A percentile compares a stretch with the other conserved stretches of the same genome.
Conservation (phyloP, 2,113 vertebrate genomes). For the Tautogolabrus adspersus region DNA sequence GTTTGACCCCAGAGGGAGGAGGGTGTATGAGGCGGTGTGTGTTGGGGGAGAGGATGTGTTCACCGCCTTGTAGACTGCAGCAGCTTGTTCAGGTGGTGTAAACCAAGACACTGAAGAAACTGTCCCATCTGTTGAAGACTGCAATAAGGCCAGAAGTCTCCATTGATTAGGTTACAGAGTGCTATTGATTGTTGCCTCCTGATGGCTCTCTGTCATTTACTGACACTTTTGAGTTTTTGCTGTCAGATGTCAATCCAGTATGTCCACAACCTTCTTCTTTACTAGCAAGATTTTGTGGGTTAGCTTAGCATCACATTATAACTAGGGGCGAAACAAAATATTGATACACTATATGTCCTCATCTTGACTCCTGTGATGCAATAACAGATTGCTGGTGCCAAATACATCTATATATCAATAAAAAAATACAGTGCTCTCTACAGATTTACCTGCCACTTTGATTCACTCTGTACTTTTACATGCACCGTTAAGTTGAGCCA, state of each 20-base stretch:
- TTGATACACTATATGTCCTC: too few relatives aligned
- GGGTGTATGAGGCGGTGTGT: conserved; percentile 74
- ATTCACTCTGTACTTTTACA: too few relatives aligned
- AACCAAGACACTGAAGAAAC: conserved; percentile 67
- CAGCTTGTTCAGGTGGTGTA: conserved; percentile 72
- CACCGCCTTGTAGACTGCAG: conserved; percentile 64
- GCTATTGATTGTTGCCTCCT: conserved; percentile 53
- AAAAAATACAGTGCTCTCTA: too few relatives aligned
- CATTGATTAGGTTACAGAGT: conserved; percentile 57
- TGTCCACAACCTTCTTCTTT: too few relatives aligned
- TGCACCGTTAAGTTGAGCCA: too few relatives aligned
- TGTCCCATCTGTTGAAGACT: conserved; percentile 69
- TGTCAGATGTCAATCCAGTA: background rate
- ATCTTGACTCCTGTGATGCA: too few relatives aligned
- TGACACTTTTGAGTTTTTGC: conserved; percentile 8
- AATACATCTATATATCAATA: too few relatives aligned
- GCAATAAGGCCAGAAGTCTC: conserved; percentile 43
- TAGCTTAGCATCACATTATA: background rate
- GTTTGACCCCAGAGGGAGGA: conserved; percentile 84
- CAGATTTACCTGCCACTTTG: too few relatives aligned
- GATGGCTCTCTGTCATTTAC: conserved; percentile 23
- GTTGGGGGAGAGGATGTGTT: conserved; percentile 63
- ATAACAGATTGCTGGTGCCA: too few relatives aligned
- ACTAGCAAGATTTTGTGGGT: background rate
- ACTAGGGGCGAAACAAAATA: background rate